Evolutionary conservation across 2,888 invertebrate species (phyloP).

Genomic region (Erebia aethiops): DNA sequence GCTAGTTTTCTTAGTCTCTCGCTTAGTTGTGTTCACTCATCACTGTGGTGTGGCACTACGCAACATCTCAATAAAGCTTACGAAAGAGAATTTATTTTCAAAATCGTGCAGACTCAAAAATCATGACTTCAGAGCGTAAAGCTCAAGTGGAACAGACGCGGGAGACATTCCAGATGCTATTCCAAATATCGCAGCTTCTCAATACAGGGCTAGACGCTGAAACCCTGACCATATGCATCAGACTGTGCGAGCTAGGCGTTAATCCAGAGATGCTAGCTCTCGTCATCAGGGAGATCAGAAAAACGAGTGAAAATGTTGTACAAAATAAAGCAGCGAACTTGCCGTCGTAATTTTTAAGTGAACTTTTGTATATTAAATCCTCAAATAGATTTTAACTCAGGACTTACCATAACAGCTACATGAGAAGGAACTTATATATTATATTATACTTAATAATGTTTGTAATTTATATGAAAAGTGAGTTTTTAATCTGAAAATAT

Average conservation of each 20-base stretch:
- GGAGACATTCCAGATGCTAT: slow-evolving; percentile 87
- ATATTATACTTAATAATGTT: no score
- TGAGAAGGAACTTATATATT: no score
- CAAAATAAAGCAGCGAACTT: slow-evolving; percentile 41
- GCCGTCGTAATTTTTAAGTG: slow-evolving; percentile 23
- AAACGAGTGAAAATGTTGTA: slow-evolving; percentile 78
- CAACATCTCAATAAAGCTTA: background rate
- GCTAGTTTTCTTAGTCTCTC: no score
- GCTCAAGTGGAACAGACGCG: slow-evolving; percentile 85
- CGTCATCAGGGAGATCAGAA: slow-evolving; percentile 88
- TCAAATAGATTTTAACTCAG: background rate
- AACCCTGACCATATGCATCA: slow-evolving; percentile 88
- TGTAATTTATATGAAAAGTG: no score
- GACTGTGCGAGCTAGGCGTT: slow-evolving; percentile 91
- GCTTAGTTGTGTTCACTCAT: no score
- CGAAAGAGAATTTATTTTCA: background rate
- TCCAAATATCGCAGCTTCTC: slow-evolving; percentile 90
- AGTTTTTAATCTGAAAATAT: no score
- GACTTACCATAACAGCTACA: no score
- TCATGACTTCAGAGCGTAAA: slow-evolving; percentile 77
- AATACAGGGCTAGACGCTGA: slow-evolving; percentile 91
- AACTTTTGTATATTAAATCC: background rate
- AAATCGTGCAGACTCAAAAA: background rate
- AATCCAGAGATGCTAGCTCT: slow-evolving; percentile 91
- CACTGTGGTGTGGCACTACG: no score